These are phyloP conservation scores for Ptilorrhoa leucosticta DNA, from an alignment of 2,113 vertebrate genomes.

Conservation along the genomic window DNA sequence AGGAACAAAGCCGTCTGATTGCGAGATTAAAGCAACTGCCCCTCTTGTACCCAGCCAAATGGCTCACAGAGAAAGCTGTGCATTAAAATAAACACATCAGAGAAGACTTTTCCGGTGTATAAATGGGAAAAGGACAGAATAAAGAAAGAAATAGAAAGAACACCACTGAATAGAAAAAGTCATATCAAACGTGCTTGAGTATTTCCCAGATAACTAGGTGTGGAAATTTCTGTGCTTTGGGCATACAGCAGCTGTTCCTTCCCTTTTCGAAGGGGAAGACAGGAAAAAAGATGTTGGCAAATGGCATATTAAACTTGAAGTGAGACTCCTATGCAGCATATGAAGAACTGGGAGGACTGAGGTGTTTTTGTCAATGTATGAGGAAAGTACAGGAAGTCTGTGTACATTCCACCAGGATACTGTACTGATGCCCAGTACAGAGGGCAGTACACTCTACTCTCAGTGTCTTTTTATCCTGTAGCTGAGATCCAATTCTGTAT, in stretches of 20 bases:
- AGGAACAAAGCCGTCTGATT: slow-evolving; percentile 12
- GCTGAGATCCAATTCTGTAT: not conserved
- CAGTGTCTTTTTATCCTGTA: not conserved
- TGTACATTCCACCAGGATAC: not conserved
- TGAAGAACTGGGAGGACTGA: not conserved
- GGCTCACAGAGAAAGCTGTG: not conserved
- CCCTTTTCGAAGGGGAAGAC: not conserved
- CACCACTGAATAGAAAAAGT: not conserved
- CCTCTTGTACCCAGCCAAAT: not conserved
- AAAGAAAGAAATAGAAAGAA: not conserved
- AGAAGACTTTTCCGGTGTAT: not conserved
- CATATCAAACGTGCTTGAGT: not conserved
- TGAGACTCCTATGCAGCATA: not conserved
- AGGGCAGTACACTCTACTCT: not conserved
- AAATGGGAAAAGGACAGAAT: not conserved
- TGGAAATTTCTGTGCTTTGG: not conserved
- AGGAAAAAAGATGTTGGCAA: not conserved
- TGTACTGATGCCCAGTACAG: not conserved
- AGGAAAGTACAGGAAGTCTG: not conserved
- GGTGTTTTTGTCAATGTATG: not conserved
- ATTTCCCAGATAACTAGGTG: not conserved
- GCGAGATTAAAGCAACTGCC: not conserved
- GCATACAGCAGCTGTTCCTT: not conserved
- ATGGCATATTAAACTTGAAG: not conserved
- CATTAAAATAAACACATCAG: not conserved